Conservation (phyloP, 2,113 vertebrate species). For the Pseudorasbora parva region DNA sequence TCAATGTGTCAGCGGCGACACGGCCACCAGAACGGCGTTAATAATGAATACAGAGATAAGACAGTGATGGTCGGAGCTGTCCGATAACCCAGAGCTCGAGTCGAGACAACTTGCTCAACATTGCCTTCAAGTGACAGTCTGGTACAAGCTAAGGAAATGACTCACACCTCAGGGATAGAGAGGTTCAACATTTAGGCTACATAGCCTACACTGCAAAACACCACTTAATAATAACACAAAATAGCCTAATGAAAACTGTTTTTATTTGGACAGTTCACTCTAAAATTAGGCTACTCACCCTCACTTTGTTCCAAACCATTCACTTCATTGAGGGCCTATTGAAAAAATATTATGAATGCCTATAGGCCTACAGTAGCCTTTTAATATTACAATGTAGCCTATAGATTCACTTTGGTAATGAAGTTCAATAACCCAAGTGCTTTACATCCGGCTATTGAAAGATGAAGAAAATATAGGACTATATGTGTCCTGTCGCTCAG, state of each 20-base stretch:
- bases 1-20: constrained; percentile 26
- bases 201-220: background rate
- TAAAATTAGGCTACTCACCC: background rate
- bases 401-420: background rate
- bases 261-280: background rate
- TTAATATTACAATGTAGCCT: background rate
- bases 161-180: background rate
- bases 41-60: constrained; percentile 64
- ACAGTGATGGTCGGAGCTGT: constrained; percentile 29
- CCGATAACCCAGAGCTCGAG: constrained; percentile 49
- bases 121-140: constrained; percentile 17
- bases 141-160: constrained; percentile 17
- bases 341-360: background rate
- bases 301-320: background rate
- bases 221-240: background rate
- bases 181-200: background rate
- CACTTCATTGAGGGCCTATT: background rate
- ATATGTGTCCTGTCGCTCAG: background rate
- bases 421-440: background rate
- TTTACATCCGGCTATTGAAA: background rate
- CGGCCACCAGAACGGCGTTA: constrained; percentile 40
- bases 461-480: background rate
- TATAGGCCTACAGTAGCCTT: too few relatives aligned
- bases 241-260: background rate
- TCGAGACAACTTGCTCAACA: constrained; percentile 47